Conservation (phyloP, 2,888 invertebrate species). For the Lasioglossum villosulum region DNA sequence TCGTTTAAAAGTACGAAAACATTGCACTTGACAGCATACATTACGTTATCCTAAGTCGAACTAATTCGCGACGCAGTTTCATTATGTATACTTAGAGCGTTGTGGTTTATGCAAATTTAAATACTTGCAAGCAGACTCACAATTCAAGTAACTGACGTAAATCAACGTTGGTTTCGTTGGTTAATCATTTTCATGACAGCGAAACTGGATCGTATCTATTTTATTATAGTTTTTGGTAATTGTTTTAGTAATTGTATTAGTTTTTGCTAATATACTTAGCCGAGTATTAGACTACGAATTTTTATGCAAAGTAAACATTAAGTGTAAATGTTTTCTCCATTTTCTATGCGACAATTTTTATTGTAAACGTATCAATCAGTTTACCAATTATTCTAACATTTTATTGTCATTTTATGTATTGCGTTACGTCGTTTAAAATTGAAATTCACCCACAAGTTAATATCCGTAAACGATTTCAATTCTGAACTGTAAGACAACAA, state of each 20-base stretch:
- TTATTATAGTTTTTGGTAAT: too few species aligned
- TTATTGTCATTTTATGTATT: too few species aligned
- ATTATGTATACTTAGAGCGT: not conserved
- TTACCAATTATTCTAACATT: too few species aligned
- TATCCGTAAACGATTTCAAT: too few species aligned
- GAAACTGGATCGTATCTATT: not conserved
- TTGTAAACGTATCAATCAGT: too few species aligned
- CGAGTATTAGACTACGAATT: not conserved
- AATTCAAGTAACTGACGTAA: not conserved
- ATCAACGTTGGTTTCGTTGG: not conserved
- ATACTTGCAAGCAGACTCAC: not conserved
- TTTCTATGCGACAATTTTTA: too few species aligned
- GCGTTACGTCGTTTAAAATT: too few species aligned
- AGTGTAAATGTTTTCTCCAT: too few species aligned
- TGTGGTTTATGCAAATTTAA: not conserved
- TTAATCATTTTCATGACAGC: not conserved
- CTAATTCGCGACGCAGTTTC: not conserved
- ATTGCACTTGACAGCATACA: not conserved
- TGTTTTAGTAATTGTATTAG: too few species aligned
- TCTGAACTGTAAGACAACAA: too few species aligned
- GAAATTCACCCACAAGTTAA: too few species aligned
- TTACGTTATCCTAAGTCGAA: not conserved
- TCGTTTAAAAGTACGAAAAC: not conserved
- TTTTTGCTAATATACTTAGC: not conserved
- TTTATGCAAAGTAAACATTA: not conserved